A percentile compares a stretch with the other conserved stretches of the same genome.
Evolutionary conservation across 2,888 invertebrate genomes (phyloP).

Genomic region (Cephus pulcher): DNA sequence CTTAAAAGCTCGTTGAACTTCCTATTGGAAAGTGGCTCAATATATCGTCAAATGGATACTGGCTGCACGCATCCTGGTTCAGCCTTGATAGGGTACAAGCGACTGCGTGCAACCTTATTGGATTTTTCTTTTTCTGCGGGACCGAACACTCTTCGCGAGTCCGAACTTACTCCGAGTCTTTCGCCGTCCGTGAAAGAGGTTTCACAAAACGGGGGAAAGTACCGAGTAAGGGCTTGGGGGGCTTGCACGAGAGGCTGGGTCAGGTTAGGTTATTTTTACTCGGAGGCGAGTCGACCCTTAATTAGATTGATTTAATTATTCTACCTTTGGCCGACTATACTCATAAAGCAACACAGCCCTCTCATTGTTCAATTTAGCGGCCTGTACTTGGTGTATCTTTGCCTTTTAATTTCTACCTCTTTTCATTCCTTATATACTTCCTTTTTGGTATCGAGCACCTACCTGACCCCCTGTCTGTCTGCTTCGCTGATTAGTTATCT

Average conservation of each 20-base stretch:
- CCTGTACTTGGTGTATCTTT: background rate
- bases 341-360: background rate
- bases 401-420: background rate
- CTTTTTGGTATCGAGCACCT: background rate
- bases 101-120: background rate
- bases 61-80: background rate
- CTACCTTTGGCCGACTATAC: background rate
- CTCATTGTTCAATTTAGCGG: background rate
- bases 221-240: background rate
- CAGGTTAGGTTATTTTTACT: background rate
- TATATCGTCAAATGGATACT: background rate
- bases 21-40: background rate
- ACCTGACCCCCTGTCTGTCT: background rate
- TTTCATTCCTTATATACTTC: background rate
- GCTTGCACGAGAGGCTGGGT: background rate
- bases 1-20: background rate
- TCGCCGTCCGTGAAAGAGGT: background rate
- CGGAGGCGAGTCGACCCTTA: background rate
- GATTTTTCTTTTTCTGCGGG: background rate
- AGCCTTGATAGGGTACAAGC: background rate
- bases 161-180: background rate
- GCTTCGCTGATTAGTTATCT: background rate
- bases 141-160: background rate
- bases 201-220: background rate
- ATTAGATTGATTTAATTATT: background rate